Evolutionary conservation across 2,888 invertebrate genomes (phyloP), one percentile per base, ranked within the genome.

Genomic region (Carterocephalus palaemon): DNA sequence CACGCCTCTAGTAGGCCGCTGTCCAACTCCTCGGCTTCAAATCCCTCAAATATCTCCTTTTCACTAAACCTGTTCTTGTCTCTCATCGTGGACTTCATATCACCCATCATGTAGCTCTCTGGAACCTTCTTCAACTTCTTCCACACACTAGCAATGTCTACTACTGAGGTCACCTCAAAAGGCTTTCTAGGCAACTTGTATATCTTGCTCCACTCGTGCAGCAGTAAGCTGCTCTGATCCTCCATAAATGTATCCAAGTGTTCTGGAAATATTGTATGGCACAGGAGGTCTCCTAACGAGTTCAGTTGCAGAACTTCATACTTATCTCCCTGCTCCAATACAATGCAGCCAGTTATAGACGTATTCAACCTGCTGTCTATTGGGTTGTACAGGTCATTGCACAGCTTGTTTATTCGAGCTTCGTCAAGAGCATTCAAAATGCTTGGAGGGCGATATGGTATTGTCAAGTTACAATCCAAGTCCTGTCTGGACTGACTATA

Each of bases 281-380:
- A 65, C 1, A 76, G 68, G 33, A 87, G 66, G 48, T 88, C 88
- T 1, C 88, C 88, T 1, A 85, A 56, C 0, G 84, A 71, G 51
- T 86, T 88, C 17, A 76, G 74, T 52, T 76, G 70, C 3, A 86
- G 59, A 4, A 83, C 53, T 6, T 66, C 57, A 46, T 67, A 77
- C 8, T 68, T 75, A 3, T 79, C 72, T 3, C 67, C 71, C 28
- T 67, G 61, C 28, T 76, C 67, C 1, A 68, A n/a, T 1, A 80
- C 49, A 2, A 66, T 47, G 19, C 61, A 49, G 1, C 88, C 88
- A 1, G 74, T 72, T 13, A 78, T 69, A 1, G 78, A 59, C 2
- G 71, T 68, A 10, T 65, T 59, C 2, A 87, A 38, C 42, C 87
- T 67, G n/a, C 53, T 52, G 4, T 75, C 70, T 4, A 83, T 62